These are phyloP conservation scores for Lasioglossum vierecki DNA, from an alignment of 2,888 invertebrate genomes.

Conservation along the genomic window DNA sequence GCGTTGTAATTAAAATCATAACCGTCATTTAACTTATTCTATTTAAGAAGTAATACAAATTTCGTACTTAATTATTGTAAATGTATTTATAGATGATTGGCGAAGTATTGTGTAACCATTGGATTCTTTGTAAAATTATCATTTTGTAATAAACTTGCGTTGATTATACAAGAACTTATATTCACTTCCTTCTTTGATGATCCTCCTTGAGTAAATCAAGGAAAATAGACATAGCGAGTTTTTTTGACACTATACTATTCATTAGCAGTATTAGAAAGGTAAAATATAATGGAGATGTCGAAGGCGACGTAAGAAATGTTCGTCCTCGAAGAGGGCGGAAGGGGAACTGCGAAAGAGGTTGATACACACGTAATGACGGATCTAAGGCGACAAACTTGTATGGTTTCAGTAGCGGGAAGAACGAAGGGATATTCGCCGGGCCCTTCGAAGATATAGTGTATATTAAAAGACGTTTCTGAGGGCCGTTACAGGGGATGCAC, in stretches of 20 bases:
- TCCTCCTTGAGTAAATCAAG: not conserved
- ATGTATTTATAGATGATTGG: conserved; percentile 32
- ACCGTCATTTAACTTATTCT: not conserved
- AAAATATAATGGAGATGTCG: not conserved
- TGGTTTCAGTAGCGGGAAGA: conserved; percentile 38
- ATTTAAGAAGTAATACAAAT: conserved; percentile 1
- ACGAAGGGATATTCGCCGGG: conserved; percentile 73
- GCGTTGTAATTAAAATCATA: too few relatives aligned
- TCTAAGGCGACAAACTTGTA: conserved; percentile 58
- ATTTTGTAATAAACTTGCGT: conserved; percentile 29
- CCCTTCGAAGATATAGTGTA: conserved; percentile 83
- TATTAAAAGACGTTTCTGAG: conserved; percentile 83
- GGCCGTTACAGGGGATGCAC: conserved; percentile 69
- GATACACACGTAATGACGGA: conserved; percentile 57
- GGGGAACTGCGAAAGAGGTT: conserved; percentile 26
- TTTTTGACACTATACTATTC: not conserved
- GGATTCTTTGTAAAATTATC: conserved; percentile 6
- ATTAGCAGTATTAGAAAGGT: not conserved
- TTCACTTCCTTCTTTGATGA: not conserved
- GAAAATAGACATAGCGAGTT: not conserved
- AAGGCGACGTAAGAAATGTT: not conserved
- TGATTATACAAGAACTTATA: not conserved
- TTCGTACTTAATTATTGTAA: conserved; percentile 44
- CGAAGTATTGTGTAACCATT: conserved; percentile 20
- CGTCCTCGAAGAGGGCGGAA: not conserved